Conservation (phyloP, 2,797 vertebrate genomes). For the Salmo trutta region DNA sequence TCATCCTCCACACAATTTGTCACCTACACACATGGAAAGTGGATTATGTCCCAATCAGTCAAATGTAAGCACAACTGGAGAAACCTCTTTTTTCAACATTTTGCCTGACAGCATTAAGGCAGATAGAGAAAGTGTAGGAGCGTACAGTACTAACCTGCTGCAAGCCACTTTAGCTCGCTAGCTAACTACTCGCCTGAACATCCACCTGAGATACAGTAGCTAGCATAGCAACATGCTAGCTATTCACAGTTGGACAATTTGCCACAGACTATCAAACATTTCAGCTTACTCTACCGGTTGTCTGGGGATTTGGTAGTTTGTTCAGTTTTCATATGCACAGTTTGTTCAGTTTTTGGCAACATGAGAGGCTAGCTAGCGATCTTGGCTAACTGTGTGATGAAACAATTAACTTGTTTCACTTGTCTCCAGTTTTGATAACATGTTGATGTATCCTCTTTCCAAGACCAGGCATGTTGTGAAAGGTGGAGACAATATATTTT, state of each 20-base stretch:
- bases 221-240: background rate
- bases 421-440: too few species aligned
- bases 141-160: too few species aligned
- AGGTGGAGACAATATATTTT: background rate
- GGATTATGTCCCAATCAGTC: background rate
- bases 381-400: too few species aligned
- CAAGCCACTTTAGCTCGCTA: too few species aligned
- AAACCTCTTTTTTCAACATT: background rate
- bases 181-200: too few species aligned
- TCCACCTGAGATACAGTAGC: too few species aligned
- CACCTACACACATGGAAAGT: background rate
- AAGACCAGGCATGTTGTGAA: background rate
- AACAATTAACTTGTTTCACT: too few species aligned
- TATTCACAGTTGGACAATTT: background rate
- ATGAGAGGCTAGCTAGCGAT: too few species aligned
- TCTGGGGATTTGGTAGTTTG: background rate
- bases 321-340: too few species aligned
- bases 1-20: background rate
- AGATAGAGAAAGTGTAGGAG: too few species aligned
- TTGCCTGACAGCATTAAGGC: too few species aligned
- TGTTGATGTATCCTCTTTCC: background rate
- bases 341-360: too few species aligned
- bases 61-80: background rate
- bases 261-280: background rate
- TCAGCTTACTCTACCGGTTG: background rate